These are phyloP conservation scores for Whitmania pigra DNA, from an alignment of 1,140 invertebrate genomes.

Conservation along the genomic window DNA sequence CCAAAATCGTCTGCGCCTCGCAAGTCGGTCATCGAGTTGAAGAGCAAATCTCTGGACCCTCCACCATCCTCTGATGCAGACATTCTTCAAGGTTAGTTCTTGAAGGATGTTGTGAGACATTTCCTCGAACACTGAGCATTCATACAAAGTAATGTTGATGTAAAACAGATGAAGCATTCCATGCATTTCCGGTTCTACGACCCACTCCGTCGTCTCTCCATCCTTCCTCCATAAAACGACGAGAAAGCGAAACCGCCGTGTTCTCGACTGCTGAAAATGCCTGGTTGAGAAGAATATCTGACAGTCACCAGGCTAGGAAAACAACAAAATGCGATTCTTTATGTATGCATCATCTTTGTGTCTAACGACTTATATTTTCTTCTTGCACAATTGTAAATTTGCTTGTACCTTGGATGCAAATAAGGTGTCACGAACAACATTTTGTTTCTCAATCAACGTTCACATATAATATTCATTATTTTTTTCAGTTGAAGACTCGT, in stretches of 20 bases:
- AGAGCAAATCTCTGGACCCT: constrained; percentile 18
- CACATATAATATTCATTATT: no score
- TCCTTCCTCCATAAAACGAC: background rate
- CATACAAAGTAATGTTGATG: no score
- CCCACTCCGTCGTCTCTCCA: background rate
- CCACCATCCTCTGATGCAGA: background rate
- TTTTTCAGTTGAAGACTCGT: no score
- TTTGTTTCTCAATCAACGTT: no score
- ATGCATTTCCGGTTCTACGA: background rate
- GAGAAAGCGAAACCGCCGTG: background rate
- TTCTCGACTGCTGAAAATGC: background rate
- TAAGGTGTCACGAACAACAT: no score
- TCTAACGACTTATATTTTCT: no score
- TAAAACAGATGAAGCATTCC: background rate
- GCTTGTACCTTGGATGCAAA: no score
- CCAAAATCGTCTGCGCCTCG: background rate
- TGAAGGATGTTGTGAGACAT: no score
- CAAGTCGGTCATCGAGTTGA: constrained; percentile 16
- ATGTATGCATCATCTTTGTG: no score
- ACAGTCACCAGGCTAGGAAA: background rate
- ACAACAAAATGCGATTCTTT: background rate
- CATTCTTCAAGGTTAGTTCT: background rate
- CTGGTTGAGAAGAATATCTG: constrained; percentile 7
- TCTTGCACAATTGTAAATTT: no score
- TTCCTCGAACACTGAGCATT: no score